These are phyloP conservation scores for Stenichneumon culpator DNA, from an alignment of 2,888 invertebrate genomes.

Conservation along the genomic window DNA sequence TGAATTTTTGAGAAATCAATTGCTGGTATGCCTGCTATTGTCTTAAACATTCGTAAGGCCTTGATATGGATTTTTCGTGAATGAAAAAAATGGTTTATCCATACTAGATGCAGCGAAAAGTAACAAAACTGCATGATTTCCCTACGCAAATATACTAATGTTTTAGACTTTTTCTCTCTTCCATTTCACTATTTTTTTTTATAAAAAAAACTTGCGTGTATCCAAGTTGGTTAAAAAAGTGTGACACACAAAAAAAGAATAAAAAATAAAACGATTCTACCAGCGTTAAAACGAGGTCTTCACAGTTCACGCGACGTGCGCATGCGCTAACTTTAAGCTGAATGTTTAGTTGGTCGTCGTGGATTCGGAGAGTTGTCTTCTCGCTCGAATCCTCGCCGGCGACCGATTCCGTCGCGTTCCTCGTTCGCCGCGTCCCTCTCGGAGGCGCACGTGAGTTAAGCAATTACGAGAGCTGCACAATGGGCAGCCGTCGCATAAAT, in stretches of 20 bases:
- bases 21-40: not conserved
- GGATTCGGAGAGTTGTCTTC: not conserved
- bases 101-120: not conserved
- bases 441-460: constrained; percentile 4
- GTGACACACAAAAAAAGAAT: not conserved
- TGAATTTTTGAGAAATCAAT: not conserved
- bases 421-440: constrained; percentile 1
- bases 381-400: constrained; percentile 1
- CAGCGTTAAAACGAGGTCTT: not conserved
- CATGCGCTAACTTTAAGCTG: not conserved
- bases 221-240: not conserved
- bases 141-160: not conserved
- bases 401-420: not conserved
- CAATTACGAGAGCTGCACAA: constrained; percentile 12
- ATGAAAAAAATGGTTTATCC: too few species aligned
- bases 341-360: not conserved
- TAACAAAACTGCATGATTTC: not conserved
- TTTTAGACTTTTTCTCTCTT: not conserved
- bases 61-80: not conserved
- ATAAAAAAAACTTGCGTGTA: not conserved
- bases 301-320: not conserved
- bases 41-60: not conserved
- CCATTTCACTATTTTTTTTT: not conserved
- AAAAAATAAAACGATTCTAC: not conserved
- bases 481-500: constrained; percentile 4